Percentiles rank a stretch among this genome's conserved stretches.
Conservation (phyloP, 23 tunicate genomes). For the Oikopleura dioica region DNA sequence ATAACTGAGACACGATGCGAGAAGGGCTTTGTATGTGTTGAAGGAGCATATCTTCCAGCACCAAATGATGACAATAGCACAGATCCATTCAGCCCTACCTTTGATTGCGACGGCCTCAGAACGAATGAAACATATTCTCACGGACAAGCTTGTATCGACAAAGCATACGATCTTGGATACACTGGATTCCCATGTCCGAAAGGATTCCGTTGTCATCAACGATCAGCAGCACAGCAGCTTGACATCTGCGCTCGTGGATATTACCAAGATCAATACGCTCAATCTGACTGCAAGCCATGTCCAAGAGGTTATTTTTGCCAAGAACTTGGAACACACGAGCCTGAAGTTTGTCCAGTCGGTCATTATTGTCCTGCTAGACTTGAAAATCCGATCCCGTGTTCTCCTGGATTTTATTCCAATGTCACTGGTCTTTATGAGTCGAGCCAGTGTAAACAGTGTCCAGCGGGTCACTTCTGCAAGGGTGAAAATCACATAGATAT, state of each 20-base stretch:
- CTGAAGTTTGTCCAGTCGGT: conserved; percentile 33
- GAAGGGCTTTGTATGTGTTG: background rate
- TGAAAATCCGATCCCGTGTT: conserved; percentile 14
- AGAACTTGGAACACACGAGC: conserved; percentile 12
- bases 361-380: conserved; percentile 23
- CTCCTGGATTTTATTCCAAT: conserved; percentile 62
- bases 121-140: too few relatives aligned
- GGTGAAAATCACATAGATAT: conserved; percentile 18
- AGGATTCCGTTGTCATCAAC: background rate
- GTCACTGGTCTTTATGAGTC: conserved; percentile 23
- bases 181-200: background rate
- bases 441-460: background rate
- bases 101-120: background rate
- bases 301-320: conserved; percentile 57
- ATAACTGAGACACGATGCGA: background rate
- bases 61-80: background rate
- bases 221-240: background rate
- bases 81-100: too few relatives aligned
- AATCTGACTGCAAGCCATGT: conserved; percentile 34
- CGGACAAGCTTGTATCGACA: background rate
- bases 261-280: conserved; percentile 15
- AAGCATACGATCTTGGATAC: background rate
- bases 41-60: background rate
- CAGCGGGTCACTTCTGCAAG: background rate
- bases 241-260: background rate